A percentile compares a stretch with the other conserved stretches of the same genome.
Conservation (phyloP, 2,113 vertebrate genomes). For the Myodes glareolus region DNA sequence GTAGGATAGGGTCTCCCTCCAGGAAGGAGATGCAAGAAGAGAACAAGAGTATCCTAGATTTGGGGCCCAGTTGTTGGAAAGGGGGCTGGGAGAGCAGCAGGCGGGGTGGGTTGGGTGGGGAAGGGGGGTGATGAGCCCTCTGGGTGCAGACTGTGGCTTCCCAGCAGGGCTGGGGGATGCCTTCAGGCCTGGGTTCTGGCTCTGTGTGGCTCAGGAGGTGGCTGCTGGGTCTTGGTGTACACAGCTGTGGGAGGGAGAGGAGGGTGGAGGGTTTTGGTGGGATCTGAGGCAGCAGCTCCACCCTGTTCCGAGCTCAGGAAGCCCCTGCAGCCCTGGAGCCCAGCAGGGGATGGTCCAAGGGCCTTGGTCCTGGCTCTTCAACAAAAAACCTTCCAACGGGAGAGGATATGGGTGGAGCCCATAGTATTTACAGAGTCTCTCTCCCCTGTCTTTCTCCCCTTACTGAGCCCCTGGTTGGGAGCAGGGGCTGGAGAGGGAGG, state of each 20-base stretch:
- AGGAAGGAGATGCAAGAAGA: not conserved
- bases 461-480: conserved; percentile 52
- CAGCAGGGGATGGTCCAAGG: not conserved
- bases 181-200: not conserved
- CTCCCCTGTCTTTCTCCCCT: not conserved
- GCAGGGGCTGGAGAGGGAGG: conserved; percentile 1
- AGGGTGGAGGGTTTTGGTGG: not conserved
- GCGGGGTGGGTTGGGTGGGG: no score
- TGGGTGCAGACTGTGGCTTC: not conserved
- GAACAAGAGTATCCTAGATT: not conserved
- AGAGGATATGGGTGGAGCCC: conserved; percentile 55
- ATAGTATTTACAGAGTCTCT: not conserved
- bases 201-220: not conserved
- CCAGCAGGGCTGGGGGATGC: not conserved
- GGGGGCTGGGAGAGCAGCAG: not conserved
- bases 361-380: conserved; percentile 58
- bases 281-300: conserved; percentile 15
- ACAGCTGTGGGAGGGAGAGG: not conserved
- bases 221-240: not conserved
- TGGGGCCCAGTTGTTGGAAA: conserved; percentile 18
- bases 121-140: not conserved
- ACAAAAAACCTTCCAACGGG: conserved; percentile 38
- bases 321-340: not conserved
- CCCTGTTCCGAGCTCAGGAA: conserved; percentile 37
- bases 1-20: not conserved